A percentile compares a stretch with the other conserved stretches of the same genome.
phyloP scores from a whole-genome alignment of 2,888 invertebrate species.

The Dermolepida albohirtum region DNA sequence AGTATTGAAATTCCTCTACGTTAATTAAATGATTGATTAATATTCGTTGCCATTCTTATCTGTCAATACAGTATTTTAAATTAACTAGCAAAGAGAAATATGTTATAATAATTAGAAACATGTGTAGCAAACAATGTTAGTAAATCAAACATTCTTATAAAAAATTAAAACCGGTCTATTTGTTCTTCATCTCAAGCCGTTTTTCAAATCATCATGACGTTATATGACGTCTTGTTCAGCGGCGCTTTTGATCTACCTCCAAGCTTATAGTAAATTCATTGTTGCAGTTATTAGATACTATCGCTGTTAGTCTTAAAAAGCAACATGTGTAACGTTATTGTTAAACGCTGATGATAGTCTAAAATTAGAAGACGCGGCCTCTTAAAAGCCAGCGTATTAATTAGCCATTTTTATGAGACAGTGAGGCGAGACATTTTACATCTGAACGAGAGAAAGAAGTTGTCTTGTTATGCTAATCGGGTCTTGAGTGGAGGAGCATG shows the following conservation, averaged over 20 bases:
- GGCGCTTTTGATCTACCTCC: slow-evolving; percentile 38
- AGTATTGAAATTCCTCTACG: too few species aligned
- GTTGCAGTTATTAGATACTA: slow-evolving; percentile 32
- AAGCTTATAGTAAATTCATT: background rate
- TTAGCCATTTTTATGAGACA: slow-evolving; percentile 38
- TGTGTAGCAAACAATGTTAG: slow-evolving; percentile 1
- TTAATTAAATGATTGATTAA: too few species aligned
- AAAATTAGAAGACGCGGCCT: slow-evolving; percentile 33
- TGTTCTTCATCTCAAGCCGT: slow-evolving; percentile 14
- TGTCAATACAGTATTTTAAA: too few species aligned
- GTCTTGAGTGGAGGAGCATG: slow-evolving; percentile 13
- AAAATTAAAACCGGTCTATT: slow-evolving; percentile 15
- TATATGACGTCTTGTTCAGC: slow-evolving; percentile 40
- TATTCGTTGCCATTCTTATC: too few species aligned
- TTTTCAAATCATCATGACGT: slow-evolving; percentile 20
- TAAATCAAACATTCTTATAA: slow-evolving; percentile 28
- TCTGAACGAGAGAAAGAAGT: slow-evolving; percentile 30
- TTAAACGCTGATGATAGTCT: slow-evolving; percentile 8
- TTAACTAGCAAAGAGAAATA: slow-evolving; percentile 1
- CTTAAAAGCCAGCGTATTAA: slow-evolving; percentile 27
- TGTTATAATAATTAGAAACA: slow-evolving; percentile 28
- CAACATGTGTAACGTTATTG: slow-evolving; percentile 12
- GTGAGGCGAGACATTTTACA: slow-evolving; percentile 31
- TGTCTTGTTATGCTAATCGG: slow-evolving; percentile 33
- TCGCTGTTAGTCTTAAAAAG: background rate